phyloP scores from a whole-genome alignment of 2,113 vertebrate genomes.

The Cheilinus undulatus region DNA sequence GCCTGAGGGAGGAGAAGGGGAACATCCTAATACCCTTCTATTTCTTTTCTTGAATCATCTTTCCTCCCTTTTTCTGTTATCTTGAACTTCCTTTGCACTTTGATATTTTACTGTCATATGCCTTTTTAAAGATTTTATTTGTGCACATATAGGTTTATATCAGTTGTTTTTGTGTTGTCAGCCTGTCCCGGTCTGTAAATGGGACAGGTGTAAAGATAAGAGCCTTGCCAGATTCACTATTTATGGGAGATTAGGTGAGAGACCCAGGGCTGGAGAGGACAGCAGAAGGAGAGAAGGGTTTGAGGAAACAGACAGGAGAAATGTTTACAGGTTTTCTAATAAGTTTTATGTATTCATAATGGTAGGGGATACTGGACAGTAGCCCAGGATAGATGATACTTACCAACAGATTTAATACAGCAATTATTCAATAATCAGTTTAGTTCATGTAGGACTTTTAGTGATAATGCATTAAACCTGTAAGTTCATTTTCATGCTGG shows the following conservation, averaged over 20 bases:
- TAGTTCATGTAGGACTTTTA: too few species aligned
- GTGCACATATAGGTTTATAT: background rate
- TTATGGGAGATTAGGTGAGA: background rate
- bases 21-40: conserved; percentile 30
- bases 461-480: too few species aligned
- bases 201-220: conserved; percentile 16
- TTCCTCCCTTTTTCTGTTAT: conserved; percentile 31
- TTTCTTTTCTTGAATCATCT: conserved; percentile 15
- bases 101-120: conserved; percentile 41
- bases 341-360: too few species aligned
- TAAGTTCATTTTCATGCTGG: too few species aligned
- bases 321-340: too few species aligned
- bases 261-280: background rate
- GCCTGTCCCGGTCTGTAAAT: conserved; percentile 5
- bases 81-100: conserved; percentile 35
- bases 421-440: too few species aligned
- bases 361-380: too few species aligned
- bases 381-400: too few species aligned
- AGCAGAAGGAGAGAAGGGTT: too few species aligned
- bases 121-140: conserved; percentile 12
- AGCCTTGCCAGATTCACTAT: background rate
- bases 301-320: too few species aligned
- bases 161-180: conserved; percentile 10
- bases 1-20: conserved; percentile 41
- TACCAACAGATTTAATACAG: too few species aligned